Conservation (phyloP, 2,113 vertebrate genomes). For the Argyrosomus japonicus region DNA sequence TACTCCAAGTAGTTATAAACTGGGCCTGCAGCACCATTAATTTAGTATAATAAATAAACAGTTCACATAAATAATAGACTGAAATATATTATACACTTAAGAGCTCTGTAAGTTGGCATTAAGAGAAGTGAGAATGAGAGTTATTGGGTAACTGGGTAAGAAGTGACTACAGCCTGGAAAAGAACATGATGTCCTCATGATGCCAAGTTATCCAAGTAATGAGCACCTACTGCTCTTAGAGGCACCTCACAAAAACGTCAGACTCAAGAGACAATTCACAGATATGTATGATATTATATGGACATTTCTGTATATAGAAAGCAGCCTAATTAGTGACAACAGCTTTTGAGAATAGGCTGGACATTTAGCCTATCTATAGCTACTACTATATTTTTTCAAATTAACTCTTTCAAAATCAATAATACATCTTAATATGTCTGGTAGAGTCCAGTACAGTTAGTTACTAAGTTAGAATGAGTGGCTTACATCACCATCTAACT, state of each 20-base stretch:
- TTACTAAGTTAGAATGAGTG: neutral
- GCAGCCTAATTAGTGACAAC: too few species aligned
- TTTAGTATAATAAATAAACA: too few species aligned
- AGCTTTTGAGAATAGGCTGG: too few species aligned
- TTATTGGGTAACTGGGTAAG: neutral
- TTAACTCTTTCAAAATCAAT: too few species aligned
- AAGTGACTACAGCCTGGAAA: neutral
- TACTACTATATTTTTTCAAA: too few species aligned
- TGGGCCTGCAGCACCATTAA: neutral
- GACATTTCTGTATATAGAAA: too few species aligned
- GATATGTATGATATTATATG: neutral
- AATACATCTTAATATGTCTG: too few species aligned
- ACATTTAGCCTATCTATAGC: too few species aligned
- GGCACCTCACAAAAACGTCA: neutral
- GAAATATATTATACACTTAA: neutral
- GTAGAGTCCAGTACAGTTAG: too few species aligned
- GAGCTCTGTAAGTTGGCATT: too few species aligned
- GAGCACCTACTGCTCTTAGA: neutral
- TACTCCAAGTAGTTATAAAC: neutral
- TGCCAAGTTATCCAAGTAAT: neutral
- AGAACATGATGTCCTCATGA: neutral
- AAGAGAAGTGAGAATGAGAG: neutral
- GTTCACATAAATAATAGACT: neutral
- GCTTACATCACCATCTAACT: neutral
- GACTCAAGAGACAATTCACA: too few species aligned